These are phyloP conservation scores for Leptinotarsa lineolata DNA, from an alignment of 1,140 invertebrate species.

Conservation along the genomic window DNA sequence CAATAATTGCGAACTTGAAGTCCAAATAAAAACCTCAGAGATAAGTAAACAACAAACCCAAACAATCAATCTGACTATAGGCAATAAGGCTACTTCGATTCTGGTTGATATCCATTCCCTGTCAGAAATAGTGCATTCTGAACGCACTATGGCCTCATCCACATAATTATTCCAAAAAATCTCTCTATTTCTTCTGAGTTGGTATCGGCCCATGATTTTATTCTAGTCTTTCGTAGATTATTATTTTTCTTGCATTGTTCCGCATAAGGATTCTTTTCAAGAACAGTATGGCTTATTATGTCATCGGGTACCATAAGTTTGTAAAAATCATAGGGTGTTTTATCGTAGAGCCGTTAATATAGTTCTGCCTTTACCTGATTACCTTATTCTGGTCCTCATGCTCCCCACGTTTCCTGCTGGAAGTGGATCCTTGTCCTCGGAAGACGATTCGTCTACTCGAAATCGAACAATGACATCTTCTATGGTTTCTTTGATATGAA, in stretches of 20 bases:
- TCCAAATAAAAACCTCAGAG: too few relatives aligned
- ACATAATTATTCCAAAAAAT: conserved; percentile 19
- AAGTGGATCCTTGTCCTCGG: neutral
- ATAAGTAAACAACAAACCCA: too few relatives aligned
- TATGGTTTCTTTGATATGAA: too few relatives aligned
- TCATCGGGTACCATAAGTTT: conserved; percentile 19
- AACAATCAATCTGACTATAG: too few relatives aligned
- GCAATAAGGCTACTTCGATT: too few relatives aligned
- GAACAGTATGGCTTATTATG: conserved; percentile 10
- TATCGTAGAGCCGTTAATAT: conserved; percentile 3
- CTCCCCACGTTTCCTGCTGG: too few relatives aligned
- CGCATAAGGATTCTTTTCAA: conserved; percentile 22
- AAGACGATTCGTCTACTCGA: neutral
- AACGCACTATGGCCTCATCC: too few relatives aligned
- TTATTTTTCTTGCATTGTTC: conserved; percentile 12
- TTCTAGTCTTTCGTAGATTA: conserved; percentile 6
- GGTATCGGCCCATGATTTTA: neutral
- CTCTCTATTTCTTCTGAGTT: conserved; percentile 16
- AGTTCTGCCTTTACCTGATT: neutral
- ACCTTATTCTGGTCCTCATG: neutral
- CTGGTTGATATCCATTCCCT: too few relatives aligned
- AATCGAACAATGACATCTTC: too few relatives aligned
- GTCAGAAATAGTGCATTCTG: too few relatives aligned
- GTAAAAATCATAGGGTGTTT: conserved; percentile 21
- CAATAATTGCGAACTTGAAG: too few relatives aligned